Conservation (phyloP, 2,113 vertebrate species). For the Xiphias gladius region DNA sequence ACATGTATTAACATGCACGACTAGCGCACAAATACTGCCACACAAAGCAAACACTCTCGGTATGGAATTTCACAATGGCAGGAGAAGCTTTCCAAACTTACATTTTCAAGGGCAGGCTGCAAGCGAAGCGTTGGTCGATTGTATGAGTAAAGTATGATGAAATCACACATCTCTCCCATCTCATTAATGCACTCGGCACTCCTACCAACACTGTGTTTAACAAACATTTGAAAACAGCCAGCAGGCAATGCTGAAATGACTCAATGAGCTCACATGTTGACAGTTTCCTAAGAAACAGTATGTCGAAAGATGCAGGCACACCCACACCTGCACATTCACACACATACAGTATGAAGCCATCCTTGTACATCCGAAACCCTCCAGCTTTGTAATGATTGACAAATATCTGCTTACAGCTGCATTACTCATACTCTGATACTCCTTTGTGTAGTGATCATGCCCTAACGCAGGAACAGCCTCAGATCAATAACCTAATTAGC, state of each 20-base stretch:
- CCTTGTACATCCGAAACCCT: conserved; percentile 24
- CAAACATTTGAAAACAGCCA: conserved; percentile 62
- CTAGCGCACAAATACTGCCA: neutral
- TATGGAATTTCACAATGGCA: conserved; percentile 37
- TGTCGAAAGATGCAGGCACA: neutral
- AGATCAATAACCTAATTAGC: conserved; percentile 82
- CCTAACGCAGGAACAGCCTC: conserved; percentile 54
- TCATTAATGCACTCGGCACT: conserved; percentile 49
- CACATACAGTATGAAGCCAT: conserved; percentile 28
- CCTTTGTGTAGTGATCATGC: conserved; percentile 69
- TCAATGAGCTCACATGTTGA: conserved; percentile 35
- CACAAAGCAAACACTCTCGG: conserved; percentile 28
- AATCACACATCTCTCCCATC: conserved; percentile 65
- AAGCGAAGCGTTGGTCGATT: conserved; percentile 30
- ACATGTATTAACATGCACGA: neutral
- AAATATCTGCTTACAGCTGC: conserved; percentile 67
- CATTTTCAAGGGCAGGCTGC: conserved; percentile 47
- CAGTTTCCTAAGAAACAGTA: conserved; percentile 6
- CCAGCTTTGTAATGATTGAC: conserved; percentile 38
- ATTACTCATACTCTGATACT: conserved; percentile 66
- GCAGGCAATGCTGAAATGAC: conserved; percentile 60
- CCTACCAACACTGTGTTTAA: conserved; percentile 49
- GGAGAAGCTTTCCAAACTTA: conserved; percentile 44
- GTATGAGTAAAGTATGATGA: conserved; percentile 61
- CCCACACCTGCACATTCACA: conserved; percentile 6